These are phyloP conservation scores for Amphipyra berbera DNA, from an alignment of 2,888 invertebrate genomes.

Conservation along the genomic window DNA sequence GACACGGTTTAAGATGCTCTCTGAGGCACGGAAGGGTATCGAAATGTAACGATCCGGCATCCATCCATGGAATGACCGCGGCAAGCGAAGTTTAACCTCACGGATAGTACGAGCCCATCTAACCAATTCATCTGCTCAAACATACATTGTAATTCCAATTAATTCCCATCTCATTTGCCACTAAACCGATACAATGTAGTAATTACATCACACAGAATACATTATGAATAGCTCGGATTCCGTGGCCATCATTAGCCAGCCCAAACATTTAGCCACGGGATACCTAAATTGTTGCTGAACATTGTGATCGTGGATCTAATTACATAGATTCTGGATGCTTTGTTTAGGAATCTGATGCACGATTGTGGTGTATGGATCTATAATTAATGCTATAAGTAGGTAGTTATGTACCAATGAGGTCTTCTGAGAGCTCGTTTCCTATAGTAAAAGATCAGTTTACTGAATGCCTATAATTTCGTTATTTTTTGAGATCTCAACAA, in stretches of 20 bases:
- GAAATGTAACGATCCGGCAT: too few relatives aligned
- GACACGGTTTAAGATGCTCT: too few relatives aligned
- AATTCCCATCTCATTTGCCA: constrained; percentile 18
- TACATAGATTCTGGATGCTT: constrained; percentile 42
- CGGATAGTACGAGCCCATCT: too few relatives aligned
- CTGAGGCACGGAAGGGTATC: too few relatives aligned
- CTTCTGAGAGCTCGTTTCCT: too few relatives aligned
- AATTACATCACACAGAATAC: constrained; percentile 53
- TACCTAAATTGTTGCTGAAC: constrained; percentile 35
- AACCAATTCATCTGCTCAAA: too few relatives aligned
- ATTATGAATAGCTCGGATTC: constrained; percentile 47
- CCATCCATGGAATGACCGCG: too few relatives aligned
- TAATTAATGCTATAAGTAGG: background rate
- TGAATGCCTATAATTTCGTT: too few relatives aligned
- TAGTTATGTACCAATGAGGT: background rate
- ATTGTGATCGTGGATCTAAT: constrained; percentile 43
- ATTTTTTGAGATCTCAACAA: too few relatives aligned
- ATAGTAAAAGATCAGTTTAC: too few relatives aligned
- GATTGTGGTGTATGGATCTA: constrained; percentile 18
- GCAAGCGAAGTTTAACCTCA: too few relatives aligned
- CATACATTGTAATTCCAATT: constrained; percentile 23
- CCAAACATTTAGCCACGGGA: constrained; percentile 39
- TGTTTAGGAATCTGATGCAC: constrained; percentile 27
- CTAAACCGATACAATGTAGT: constrained; percentile 43
- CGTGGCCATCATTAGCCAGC: constrained; percentile 52